Base-by-base conservation (phyloP, 1,140 invertebrate species). In the Hesperophylax magnus region DNA sequence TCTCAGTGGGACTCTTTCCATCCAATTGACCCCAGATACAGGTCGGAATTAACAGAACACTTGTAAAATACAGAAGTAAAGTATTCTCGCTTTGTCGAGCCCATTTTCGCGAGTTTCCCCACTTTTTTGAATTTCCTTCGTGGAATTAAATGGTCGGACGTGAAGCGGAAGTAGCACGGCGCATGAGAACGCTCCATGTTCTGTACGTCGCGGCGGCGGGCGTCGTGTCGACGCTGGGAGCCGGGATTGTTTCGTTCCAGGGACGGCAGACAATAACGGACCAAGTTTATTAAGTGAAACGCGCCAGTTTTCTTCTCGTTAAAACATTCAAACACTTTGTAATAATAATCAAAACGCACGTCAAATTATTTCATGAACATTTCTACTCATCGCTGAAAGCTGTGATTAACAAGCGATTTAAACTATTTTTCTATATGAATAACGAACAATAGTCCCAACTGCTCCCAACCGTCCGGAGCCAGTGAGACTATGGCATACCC, bases 101-200 rank as follows among this genome's bases (percentile, higher is more conserved):
- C 11, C 47, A 31, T 60, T 47, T 76, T 60, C 74, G 56, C 74
- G 74, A 34, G 74, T 52, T 76, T 60, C 58, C 74, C 54, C 56
- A 27, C 74, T 61, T 76, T 76, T 76, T 61, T 76, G 54, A 76
- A 76, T 76, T 76, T 76, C 54, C 74, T 60, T 34, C 27, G 24
- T 20, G 31, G 54, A 76, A 76, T 76, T 76, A 76, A 76, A 61
- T 61, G 69, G 69, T 72, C 69, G 69, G 69, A 53, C 69, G 69
- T 72, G 9, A 27, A 24, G 18, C 69, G 69, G 69, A 72, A 72
- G 69, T 72, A 17, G 69, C 22, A n/a, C 69, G 20, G 69, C 69
- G 69, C 69, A 72, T 72, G 69, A 72, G 69, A 72, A 72, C 15
- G 47, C 47, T 56, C 39, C 69, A 56, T 72, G 56, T 72, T 72